Conservation (phyloP, 2,888 invertebrate species). For the Thysanoteuthis rhombus region DNA sequence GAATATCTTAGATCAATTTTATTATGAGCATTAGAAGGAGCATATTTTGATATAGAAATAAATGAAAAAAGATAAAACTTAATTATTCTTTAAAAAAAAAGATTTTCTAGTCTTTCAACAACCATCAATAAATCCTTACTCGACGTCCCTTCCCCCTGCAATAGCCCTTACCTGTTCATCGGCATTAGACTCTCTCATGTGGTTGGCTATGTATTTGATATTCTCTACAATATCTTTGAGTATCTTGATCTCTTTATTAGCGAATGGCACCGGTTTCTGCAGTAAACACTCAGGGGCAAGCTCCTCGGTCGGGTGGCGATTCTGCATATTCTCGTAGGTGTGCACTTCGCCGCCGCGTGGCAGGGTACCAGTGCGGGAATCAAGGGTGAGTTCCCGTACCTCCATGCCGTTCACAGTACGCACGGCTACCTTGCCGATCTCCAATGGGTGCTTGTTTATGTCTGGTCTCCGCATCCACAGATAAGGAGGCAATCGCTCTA, state of each 20-base stretch:
- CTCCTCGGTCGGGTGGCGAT: conserved; percentile 25
- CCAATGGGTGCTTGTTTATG: conserved; percentile 33
- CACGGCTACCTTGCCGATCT: conserved; percentile 36
- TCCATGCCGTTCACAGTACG: conserved; percentile 45
- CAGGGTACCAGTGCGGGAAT: not conserved
- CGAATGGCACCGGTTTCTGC: not conserved
- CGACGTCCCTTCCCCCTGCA: too few species aligned
- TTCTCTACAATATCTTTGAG: conserved; percentile 18
- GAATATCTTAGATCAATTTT: too few species aligned
- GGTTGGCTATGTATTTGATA: conserved; percentile 28
- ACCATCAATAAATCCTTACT: too few species aligned
- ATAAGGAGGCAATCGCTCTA: conserved; percentile 90
- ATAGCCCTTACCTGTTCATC: not conserved
- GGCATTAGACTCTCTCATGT: conserved; percentile 20
- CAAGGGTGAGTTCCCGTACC: conserved; percentile 35
- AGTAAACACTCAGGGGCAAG: not conserved
- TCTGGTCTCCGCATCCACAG: conserved; percentile 88
- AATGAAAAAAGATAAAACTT: too few species aligned
- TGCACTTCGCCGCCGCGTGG: conserved; percentile 13
- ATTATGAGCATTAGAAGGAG: too few species aligned
- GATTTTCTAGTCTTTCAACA: too few species aligned
- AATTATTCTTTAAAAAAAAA: too few species aligned
- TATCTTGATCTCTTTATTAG: conserved; percentile 18
- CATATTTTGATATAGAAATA: too few species aligned
- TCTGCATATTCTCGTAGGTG: conserved; percentile 29